phyloP scores from a whole-genome alignment of 2,113 vertebrate genomes.

The Mohoua ochrocephala region DNA sequence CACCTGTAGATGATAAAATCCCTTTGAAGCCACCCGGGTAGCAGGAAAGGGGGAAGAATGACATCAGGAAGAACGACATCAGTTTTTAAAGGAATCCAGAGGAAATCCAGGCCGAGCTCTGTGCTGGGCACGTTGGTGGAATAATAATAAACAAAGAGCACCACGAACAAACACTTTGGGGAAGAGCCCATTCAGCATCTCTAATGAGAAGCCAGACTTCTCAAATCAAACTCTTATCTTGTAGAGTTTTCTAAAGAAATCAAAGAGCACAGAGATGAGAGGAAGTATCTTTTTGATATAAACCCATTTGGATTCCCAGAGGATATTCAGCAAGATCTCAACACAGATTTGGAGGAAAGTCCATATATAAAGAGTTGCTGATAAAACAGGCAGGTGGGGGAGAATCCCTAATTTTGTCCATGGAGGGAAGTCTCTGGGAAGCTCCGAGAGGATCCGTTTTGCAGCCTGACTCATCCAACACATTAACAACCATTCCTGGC shows the following conservation, averaged over 20 bases:
- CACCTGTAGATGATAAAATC: background rate
- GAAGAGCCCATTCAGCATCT: background rate
- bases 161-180: background rate
- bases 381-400: background rate
- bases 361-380: background rate
- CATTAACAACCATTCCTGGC: fast-evolving
- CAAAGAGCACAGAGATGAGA: background rate
- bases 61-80: background rate
- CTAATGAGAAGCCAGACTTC: background rate
- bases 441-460: background rate
- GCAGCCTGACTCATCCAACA: background rate
- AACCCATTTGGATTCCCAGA: background rate
- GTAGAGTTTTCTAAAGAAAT: background rate
- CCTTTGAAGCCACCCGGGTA: background rate
- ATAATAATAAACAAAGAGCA: background rate
- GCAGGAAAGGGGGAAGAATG: background rate
- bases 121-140: background rate
- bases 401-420: background rate
- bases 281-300: background rate
- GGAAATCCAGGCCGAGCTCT: background rate
- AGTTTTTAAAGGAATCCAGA: background rate
- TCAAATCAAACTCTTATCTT: background rate
- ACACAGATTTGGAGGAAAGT: background rate
- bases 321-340: background rate
- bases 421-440: background rate